Base-by-base conservation (phyloP, 2,888 invertebrate genomes). In the Folsomia candida region DNA sequence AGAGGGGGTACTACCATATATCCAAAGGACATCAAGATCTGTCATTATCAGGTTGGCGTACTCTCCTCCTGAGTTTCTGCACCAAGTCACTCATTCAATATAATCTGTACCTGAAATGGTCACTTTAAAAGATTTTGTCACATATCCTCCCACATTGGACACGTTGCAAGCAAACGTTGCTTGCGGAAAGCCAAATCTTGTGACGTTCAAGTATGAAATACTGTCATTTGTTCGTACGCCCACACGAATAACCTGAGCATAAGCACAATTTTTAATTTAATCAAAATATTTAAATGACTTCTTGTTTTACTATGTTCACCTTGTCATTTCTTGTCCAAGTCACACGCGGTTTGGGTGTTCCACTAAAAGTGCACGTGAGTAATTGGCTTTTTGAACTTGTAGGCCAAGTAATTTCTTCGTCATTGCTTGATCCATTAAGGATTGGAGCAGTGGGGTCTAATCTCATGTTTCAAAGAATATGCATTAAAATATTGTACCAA, bases 391-490 rank as follows among this genome's bases (percentile, higher is more conserved):
- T 47, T 47, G 18, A 11, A 18, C 18, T 47, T 47, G 18, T 47
- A 18, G 47, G 47, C 47, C 47, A 47, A 47, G 47, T 58, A 9
- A 58, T 14, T 20, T 6, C 14, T 65, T 25, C 6, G 25, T 27
- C 9, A 2, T 22, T 26, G 24, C 29, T 59, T 29, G 29, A 59
- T 18, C 28, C 22, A 18, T 67, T 67, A 27, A 61, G 63, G 26
- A 62, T 71, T 11, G 24, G 18, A 4, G 24, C 11, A 9, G 54
- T 54, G 20, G 37, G 24, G 20, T 51, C 25, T 29, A n/a, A n/a
- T n/a, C 51, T 66, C 14, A n/a, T 9, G n/a, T 54, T 61, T 76
- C 77, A 79, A 20, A 64, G 47, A 0, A 79, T 63, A n/a, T 54
- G 62, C 4, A 77, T 76, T 47, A 27, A 25, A 0, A 77, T 77